Evolutionary conservation across 2,113 vertebrate genomes (phyloP).

Genomic region (Turnix velox): DNA sequence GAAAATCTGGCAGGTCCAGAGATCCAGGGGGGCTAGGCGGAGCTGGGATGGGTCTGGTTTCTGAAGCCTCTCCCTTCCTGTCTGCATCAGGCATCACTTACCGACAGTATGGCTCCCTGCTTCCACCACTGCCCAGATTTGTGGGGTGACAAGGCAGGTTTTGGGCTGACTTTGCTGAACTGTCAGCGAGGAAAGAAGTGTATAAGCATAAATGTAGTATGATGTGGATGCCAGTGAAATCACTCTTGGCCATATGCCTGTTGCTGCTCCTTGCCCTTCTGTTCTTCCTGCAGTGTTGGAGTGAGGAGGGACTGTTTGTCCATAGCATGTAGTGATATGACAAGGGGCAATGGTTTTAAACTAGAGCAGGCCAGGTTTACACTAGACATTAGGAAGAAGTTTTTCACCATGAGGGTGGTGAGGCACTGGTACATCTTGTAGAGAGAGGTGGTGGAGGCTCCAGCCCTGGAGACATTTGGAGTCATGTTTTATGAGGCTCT

Average conservation of each 20-base stretch:
- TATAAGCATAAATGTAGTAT: background rate
- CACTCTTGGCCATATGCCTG: background rate
- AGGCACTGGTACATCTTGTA: no score
- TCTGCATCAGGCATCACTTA: background rate
- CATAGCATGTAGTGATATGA: no score
- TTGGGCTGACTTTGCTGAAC: background rate
- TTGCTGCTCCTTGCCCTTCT: accelerated
- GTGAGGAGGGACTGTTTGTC: no score
- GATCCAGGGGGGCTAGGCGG: background rate
- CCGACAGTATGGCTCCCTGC: accelerated
- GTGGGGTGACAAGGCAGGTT: accelerated
- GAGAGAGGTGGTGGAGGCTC: no score
- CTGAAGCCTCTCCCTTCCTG: background rate
- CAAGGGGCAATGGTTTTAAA: no score
- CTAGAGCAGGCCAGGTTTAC: no score
- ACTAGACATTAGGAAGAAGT: no score
- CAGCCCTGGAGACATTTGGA: no score
- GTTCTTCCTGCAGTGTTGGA: background rate
- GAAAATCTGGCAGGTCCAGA: background rate
- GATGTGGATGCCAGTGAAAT: background rate
- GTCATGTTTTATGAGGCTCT: no score
- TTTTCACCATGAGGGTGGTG: no score
- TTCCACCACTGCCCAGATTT: background rate
- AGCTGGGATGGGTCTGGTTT: background rate
- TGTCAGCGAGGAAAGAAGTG: background rate